Conservation (phyloP, 1,140 invertebrate species). For the Acyrthosiphon pisum region DNA sequence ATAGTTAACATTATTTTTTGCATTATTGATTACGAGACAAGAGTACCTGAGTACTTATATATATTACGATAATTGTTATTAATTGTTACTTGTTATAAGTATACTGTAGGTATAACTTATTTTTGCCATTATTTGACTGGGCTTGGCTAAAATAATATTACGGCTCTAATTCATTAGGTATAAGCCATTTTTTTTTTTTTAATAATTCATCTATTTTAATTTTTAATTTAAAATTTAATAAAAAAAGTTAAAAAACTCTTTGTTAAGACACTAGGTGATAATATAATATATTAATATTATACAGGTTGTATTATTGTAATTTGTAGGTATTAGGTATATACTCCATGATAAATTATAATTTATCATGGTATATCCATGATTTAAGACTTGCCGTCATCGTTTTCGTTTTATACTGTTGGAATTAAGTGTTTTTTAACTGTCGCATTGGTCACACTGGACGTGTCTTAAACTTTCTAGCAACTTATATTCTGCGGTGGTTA, state of each 20-base stretch:
- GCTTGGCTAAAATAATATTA: neutral
- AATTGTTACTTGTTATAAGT: neutral
- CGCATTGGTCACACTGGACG: slow-evolving; percentile 27
- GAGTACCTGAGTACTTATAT: too few species aligned
- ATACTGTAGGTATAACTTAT: too few species aligned
- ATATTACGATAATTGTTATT: neutral
- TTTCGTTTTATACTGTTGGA: neutral
- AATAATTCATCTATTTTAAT: neutral
- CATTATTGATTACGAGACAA: too few species aligned
- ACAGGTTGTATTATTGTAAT: too few species aligned
- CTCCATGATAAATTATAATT: too few species aligned
- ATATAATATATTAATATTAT: too few species aligned
- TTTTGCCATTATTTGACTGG: neutral
- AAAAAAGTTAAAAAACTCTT: neutral
- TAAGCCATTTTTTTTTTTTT: neutral
- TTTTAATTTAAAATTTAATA: neutral
- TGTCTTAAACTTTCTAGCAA: slow-evolving; percentile 11
- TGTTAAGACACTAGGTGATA: neutral
- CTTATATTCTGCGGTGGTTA: neutral
- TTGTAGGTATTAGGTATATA: too few species aligned
- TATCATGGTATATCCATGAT: too few species aligned
- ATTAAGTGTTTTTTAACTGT: neutral
- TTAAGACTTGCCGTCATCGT: neutral
- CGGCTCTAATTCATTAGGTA: neutral
- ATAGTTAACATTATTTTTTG: neutral